phyloP scores from a whole-genome alignment of 2,797 vertebrate species.

The Synanceia verrucosa region DNA sequence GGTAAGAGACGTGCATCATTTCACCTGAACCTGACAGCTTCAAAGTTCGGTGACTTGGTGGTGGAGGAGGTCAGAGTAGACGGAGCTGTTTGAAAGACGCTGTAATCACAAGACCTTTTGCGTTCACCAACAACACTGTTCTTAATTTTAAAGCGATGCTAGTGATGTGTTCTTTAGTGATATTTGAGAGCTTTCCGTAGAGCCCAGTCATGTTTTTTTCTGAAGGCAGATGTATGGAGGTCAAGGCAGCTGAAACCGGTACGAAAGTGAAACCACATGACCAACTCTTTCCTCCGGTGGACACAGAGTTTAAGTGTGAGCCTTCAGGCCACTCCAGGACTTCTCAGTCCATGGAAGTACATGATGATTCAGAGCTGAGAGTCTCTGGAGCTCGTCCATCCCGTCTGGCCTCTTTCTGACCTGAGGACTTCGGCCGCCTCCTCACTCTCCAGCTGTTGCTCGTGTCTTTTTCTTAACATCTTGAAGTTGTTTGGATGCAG shows the following conservation, averaged over 20 bases:
- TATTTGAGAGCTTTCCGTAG: too few species aligned
- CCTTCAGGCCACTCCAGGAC: not conserved
- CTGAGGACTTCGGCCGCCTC: constrained; percentile 2
- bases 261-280: constrained; percentile 5
- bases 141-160: too few species aligned
- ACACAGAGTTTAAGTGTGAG: constrained; percentile 5
- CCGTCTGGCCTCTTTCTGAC: constrained; percentile 17
- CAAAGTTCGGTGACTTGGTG: too few species aligned
- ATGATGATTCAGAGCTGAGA: constrained; percentile 8
- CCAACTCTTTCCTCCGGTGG: not conserved
- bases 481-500: not conserved
- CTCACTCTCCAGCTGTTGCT: constrained; percentile 10
- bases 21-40: not conserved
- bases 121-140: too few species aligned
- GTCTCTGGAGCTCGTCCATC: not conserved
- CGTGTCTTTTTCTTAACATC: not conserved
- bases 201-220: too few species aligned
- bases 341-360: constrained; percentile 2
- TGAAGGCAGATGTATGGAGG: constrained; percentile 17
- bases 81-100: too few species aligned
- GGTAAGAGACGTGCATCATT: not conserved
- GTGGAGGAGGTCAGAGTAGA: too few species aligned
- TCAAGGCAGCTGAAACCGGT: not conserved
- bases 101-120: too few species aligned
- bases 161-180: too few species aligned